Conservation (phyloP, 2,797 vertebrate genomes). For the Micromesistius poutassou region DNA sequence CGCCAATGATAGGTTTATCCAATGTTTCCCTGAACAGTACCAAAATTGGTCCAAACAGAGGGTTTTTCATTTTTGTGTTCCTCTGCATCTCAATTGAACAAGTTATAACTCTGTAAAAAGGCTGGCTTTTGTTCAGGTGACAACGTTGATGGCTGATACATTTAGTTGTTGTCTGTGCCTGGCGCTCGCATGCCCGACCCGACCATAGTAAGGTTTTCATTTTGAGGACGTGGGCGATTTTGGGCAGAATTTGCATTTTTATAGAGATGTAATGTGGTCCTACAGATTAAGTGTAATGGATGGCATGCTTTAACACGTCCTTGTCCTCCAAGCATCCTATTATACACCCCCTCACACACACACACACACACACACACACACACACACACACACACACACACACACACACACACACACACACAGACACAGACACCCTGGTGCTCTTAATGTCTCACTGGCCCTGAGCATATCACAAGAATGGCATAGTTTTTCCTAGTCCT, state of each 20-base stretch:
- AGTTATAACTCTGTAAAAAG: neutral
- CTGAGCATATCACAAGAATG: conserved; percentile 1
- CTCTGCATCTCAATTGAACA: neutral
- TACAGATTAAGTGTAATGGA: conserved; percentile 54
- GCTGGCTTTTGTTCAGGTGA: neutral
- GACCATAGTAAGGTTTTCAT: conserved; percentile 22
- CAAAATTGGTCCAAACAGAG: neutral
- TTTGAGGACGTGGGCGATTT: conserved; percentile 32
- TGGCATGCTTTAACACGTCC: conserved; percentile 31
- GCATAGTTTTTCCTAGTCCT: conserved; percentile 2
- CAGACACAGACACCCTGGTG: conserved; percentile 12
- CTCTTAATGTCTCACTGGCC: conserved; percentile 15
- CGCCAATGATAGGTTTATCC: neutral
- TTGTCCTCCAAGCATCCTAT: conserved; percentile 40
- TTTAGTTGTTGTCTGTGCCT: neutral
- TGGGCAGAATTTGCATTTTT: conserved; percentile 56
- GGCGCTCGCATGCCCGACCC: neutral
- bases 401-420: conserved; percentile 2
- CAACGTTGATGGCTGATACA: neutral
- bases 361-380: conserved; percentile 10
- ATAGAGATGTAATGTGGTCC: conserved; percentile 54
- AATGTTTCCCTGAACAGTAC: neutral
- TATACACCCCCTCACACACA: conserved; percentile 35
- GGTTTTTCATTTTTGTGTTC: neutral
- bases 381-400: neutral